Evolutionary conservation across 35 echinoderm and acorn worm species (phyloP).

Genomic region (Diadema setosum): DNA sequence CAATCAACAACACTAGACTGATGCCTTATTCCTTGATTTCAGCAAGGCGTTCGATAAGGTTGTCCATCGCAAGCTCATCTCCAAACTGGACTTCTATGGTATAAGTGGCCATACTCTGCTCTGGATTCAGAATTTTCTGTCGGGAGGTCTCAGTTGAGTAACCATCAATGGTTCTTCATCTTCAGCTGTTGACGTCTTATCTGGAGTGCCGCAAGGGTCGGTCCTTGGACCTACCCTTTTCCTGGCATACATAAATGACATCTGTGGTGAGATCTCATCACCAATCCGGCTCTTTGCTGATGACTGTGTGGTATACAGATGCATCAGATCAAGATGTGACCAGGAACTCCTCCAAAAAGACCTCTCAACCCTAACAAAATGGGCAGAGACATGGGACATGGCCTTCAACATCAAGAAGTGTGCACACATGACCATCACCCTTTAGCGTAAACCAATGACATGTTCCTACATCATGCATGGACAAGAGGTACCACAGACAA

Average conservation of each 20-base stretch:
- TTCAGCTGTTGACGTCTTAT: not conserved
- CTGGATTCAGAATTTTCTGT: constrained; percentile 35
- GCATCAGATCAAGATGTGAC: not conserved
- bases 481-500: not conserved
- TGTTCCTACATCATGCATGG: constrained; percentile 13
- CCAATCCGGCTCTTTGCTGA: constrained; percentile 29
- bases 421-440: not conserved
- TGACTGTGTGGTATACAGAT: constrained; percentile 34
- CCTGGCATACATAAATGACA: constrained; percentile 32
- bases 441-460: constrained; percentile 11
- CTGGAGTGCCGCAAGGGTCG: constrained; percentile 42
- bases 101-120: not conserved
- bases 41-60: constrained; percentile 5
- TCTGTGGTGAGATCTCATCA: not conserved
- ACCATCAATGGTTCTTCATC: not conserved
- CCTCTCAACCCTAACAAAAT: not conserved
- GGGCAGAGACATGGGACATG: constrained; percentile 33
- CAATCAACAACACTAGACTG: not conserved
- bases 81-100: constrained; percentile 35
- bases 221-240: constrained; percentile 45
- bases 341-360: constrained; percentile 22
- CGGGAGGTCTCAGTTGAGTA: not conserved
- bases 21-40: constrained; percentile 10
- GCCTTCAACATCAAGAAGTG: constrained; percentile 30
- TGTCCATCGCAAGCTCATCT: not conserved